Evolutionary conservation across 2,113 vertebrate genomes (phyloP).

Genomic region (Strix uralensis): DNA sequence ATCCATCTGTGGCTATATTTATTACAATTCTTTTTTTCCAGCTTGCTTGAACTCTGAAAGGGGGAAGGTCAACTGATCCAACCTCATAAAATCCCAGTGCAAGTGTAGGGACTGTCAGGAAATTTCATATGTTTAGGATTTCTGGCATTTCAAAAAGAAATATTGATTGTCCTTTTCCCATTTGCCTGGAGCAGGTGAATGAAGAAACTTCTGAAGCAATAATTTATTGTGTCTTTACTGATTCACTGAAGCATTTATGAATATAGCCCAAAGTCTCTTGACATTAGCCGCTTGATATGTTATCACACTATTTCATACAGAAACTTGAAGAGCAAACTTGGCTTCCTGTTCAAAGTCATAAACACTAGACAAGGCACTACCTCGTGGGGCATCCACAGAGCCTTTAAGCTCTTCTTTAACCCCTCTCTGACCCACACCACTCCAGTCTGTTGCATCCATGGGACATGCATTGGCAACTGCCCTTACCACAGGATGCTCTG

Average conservation of each 20-base stretch:
- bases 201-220: constrained; percentile 51
- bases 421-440: background rate
- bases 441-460: background rate
- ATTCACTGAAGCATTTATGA: constrained; percentile 46
- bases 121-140: constrained; percentile 28
- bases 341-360: background rate
- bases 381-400: background rate
- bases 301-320: constrained; percentile 30
- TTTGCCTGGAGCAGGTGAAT: constrained; percentile 53
- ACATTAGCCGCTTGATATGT: constrained; percentile 2
- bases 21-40: constrained; percentile 9
- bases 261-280: constrained; percentile 47
- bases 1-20: background rate
- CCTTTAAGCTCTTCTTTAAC: background rate
- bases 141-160: constrained; percentile 53
- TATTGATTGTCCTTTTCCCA: constrained; percentile 49
- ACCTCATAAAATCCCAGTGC: constrained; percentile 22
- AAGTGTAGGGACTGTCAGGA: constrained; percentile 27
- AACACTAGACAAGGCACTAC: background rate
- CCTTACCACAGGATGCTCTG: background rate
- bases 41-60: constrained; percentile 18
- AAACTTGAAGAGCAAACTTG: background rate
- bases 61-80: constrained; percentile 21
- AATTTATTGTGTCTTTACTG: constrained; percentile 42
- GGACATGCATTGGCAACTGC: background rate